phyloP scores from a whole-genome alignment of 2,113 vertebrate genomes.

The Cathartes aura region DNA sequence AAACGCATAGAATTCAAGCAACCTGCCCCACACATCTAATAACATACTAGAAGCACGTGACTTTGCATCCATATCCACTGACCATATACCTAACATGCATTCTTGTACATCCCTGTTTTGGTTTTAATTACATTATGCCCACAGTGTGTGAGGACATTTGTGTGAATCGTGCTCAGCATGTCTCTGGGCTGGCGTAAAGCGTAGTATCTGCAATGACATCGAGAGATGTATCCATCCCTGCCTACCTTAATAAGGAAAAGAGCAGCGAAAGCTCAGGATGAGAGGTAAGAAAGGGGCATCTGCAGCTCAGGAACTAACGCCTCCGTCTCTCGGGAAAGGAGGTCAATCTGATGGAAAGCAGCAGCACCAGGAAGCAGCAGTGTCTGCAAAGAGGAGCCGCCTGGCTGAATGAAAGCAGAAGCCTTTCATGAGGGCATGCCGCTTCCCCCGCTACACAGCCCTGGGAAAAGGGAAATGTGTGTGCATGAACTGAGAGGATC shows the following conservation, averaged over 20 bases:
- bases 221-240: not conserved
- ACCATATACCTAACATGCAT: rapidly evolving
- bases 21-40: not conserved
- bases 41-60: not conserved
- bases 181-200: not conserved
- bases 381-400: not conserved
- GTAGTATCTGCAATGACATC: rapidly evolving
- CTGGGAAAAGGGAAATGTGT: not conserved
- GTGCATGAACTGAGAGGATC: not conserved
- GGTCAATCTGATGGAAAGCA: not conserved
- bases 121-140: not conserved
- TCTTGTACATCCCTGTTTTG: not conserved
- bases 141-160: rapidly evolving
- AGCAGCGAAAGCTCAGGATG: not conserved
- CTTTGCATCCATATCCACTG: not conserved
- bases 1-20: not conserved
- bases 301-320: not conserved
- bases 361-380: not conserved
- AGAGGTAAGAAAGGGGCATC: not conserved
- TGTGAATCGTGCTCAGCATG: not conserved
- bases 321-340: not conserved
- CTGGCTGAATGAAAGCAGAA: not conserved
- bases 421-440: rapidly evolving
- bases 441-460: not conserved
- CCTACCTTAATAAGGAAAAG: not conserved